These are phyloP conservation scores for Numida meleagris DNA, from an alignment of 2,113 vertebrate genomes.

Conservation along the genomic window DNA sequence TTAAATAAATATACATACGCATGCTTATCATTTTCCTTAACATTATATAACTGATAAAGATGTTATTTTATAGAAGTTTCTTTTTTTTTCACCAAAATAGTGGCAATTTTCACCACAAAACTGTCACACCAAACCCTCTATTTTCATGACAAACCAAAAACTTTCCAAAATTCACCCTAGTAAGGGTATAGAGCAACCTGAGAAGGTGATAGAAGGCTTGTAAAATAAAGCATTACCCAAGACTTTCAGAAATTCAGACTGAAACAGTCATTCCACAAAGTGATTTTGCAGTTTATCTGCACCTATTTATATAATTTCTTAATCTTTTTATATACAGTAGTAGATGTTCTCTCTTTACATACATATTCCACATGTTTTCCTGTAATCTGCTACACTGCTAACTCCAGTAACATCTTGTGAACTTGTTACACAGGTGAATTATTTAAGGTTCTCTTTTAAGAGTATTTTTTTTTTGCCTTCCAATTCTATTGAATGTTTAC, in stretches of 20 bases:
- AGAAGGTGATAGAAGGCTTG: accelerated
- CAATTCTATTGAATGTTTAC: neutral
- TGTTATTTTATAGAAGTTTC: neutral
- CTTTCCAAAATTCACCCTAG: neutral
- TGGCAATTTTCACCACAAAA: neutral
- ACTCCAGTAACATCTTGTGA: neutral
- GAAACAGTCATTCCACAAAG: neutral
- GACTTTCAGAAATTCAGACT: neutral
- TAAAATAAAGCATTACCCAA: neutral
- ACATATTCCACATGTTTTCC: neutral
- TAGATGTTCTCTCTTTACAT: neutral
- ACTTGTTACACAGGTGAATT: neutral
- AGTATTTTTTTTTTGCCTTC: neutral
- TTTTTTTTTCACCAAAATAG: neutral
- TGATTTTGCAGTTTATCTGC: neutral
- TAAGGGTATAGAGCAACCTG: neutral
- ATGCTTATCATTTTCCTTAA: neutral
- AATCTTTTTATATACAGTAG: neutral
- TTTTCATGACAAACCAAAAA: neutral
- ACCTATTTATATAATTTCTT: neutral
- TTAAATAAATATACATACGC: too few species aligned
- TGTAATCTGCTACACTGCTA: neutral
- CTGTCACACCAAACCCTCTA: accelerated
- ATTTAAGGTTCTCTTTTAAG: neutral
- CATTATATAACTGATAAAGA: neutral